Conservation (phyloP, 2,113 vertebrate species). For the Corydoras maculifer region DNA sequence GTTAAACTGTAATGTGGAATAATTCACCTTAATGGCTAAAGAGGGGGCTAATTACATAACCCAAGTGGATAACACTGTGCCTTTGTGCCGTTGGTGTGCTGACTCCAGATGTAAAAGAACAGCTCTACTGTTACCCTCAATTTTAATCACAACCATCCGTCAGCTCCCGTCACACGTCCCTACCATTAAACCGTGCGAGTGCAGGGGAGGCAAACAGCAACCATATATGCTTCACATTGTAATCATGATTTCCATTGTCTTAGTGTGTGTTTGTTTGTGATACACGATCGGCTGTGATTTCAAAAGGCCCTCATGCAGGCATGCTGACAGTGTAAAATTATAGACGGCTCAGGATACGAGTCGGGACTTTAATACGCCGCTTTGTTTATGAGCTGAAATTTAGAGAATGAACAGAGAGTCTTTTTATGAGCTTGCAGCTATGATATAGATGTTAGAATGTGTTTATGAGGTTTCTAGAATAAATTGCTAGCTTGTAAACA, state of each 20-base stretch:
- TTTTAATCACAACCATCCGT: constrained; percentile 34
- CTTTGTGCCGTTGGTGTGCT: constrained; percentile 46
- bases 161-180: constrained; percentile 29
- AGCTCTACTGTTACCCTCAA: constrained; percentile 24
- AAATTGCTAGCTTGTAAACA: constrained; percentile 17
- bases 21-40: background rate
- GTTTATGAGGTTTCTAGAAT: constrained; percentile 21
- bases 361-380: constrained; percentile 17
- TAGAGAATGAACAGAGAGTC: constrained; percentile 12
- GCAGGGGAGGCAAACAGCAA: constrained; percentile 1
- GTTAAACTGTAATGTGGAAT: background rate
- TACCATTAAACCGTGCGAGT: constrained; percentile 6
- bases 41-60: constrained; percentile 47
- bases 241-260: constrained; percentile 25
- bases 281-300: constrained; percentile 54
- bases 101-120: constrained; percentile 28
- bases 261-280: constrained; percentile 13
- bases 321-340: constrained; percentile 62
- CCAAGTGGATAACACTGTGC: constrained; percentile 47
- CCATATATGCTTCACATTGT: constrained; percentile 1
- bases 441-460: constrained; percentile 13
- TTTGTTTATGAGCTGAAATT: constrained; percentile 32
- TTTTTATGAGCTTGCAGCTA: constrained; percentile 6
- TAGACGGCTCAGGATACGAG: constrained; percentile 45
- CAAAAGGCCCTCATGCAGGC: constrained; percentile 50